Evolutionary conservation across 2,888 invertebrate species (phyloP), one percentile per base, ranked within the genome.

Genomic region (Gandaritis pyraliata): DNA sequence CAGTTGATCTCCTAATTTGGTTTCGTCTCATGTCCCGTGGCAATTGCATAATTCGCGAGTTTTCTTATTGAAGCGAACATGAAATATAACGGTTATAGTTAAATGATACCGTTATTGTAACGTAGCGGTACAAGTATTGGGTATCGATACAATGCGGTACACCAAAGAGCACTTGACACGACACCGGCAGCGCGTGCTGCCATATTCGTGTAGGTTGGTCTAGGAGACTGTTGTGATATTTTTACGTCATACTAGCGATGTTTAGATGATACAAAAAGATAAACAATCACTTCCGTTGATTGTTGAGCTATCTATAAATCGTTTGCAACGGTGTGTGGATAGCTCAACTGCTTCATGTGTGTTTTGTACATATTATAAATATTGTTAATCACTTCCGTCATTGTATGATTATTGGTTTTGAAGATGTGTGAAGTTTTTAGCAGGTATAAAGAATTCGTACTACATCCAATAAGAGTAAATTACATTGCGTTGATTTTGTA

Each of bases 21-120:
- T 67, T 67, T 71, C 68, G 61, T 36, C 67, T 66, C 70, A 68
- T 68, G 68, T 64, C 66, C 62, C 59, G 41, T 39, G 55, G 58
- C 65, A 67, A 68, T 70, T 64, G 70, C 65, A 65, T 66, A 65
- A 65, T 65, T 60, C 60, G 61, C 53, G 46, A 61, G 61, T 75
- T 68, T 70, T 69, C 74, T 70, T 76, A 75, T 76, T 74, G 78
- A 72, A 74, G 62, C 66, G 68, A 66, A 68, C 75, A 74, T 77
- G 77, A 80, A 80, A 78, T 71, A 74, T 73, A 70, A 76, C 80
- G 76, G 75, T 76, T 72, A 76, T 73, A 70, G 80, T 77, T 71
- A 76, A 72, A 74, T 70, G 72, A 75, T 74, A 79, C 68, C 63
- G 77, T 76, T 74, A 78, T 76, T 68, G 75, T 80, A 76, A 76